These are phyloP conservation scores for Drosophila albomicans DNA, from an alignment of 1,140 invertebrate species.

Conservation along the genomic window DNA sequence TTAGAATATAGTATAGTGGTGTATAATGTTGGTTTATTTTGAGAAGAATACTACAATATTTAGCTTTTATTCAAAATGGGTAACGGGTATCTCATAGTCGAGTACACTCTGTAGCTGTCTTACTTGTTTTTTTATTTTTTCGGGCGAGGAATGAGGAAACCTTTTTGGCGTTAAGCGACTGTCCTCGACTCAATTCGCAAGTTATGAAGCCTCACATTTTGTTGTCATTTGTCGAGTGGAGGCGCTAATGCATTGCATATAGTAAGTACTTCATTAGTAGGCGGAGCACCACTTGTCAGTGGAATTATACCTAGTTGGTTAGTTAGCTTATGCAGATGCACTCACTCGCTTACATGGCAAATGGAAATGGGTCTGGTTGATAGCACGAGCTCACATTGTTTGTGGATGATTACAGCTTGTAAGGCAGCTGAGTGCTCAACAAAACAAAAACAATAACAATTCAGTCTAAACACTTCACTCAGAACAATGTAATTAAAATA, in stretches of 20 bases:
- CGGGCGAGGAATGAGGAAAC: constrained; percentile 30
- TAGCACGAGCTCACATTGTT: constrained; percentile 37
- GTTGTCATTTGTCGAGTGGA: constrained; percentile 13
- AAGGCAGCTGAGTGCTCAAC: constrained; percentile 20
- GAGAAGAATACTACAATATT: too few species aligned
- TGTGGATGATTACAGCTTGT: constrained; percentile 33
- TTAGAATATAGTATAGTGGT: too few species aligned
- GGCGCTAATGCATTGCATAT: constrained; percentile 13
- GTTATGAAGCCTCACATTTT: constrained; percentile 12
- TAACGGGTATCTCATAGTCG: too few species aligned
- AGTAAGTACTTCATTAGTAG: background rate
- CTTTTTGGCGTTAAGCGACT: constrained; percentile 3
- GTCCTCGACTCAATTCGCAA: constrained; percentile 18
- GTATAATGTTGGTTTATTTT: too few species aligned
- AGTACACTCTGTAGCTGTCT: too few species aligned
- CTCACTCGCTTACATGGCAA: constrained; percentile 28
- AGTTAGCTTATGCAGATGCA: constrained; percentile 39
- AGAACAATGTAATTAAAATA: constrained; percentile 69
- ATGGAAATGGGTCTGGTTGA: constrained; percentile 3
- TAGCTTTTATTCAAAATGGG: too few species aligned
- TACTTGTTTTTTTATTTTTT: background rate
- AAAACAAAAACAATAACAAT: constrained; percentile 29
- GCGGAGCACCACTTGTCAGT: constrained; percentile 45
- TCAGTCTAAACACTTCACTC: constrained; percentile 47
- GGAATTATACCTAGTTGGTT: constrained; percentile 52